phyloP scores from a whole-genome alignment of 2,797 vertebrate species.

The Silurus lanzhouensis region DNA sequence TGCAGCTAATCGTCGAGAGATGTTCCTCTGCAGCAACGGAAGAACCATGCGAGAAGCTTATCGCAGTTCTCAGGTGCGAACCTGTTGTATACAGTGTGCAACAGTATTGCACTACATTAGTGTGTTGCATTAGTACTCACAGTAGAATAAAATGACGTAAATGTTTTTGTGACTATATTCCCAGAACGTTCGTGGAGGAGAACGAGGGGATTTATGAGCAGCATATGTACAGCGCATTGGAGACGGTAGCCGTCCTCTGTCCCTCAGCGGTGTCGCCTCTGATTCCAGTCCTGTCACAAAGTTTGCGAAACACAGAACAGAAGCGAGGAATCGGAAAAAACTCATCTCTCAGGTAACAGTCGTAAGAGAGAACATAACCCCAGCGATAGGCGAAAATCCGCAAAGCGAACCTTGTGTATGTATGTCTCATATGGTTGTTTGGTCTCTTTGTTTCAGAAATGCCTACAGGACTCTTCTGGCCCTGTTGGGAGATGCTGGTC shows the following conservation, averaged over 20 bases:
- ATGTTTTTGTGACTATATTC: constrained; percentile 19
- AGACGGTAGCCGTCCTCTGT: constrained; percentile 81
- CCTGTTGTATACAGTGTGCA: background rate
- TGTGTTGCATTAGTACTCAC: background rate
- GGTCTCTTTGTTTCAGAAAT: constrained; percentile 75
- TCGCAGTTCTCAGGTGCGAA: constrained; percentile 44
- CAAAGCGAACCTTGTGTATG: no score
- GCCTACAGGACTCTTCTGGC: constrained; percentile 87
- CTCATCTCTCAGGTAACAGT: constrained; percentile 75
- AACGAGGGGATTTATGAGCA: constrained; percentile 82
- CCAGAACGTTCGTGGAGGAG: constrained; percentile 88
- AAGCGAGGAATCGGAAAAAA: constrained; percentile 93
- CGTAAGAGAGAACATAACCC: background rate
- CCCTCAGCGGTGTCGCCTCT: constrained; percentile 76
- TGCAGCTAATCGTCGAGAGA: constrained; percentile 86
- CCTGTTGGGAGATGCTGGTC: constrained; percentile 84
- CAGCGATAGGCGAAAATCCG: no score
- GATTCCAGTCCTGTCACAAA: constrained; percentile 82
- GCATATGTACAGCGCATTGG: constrained; percentile 85
- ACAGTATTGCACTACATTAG: background rate
- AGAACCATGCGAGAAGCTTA: constrained; percentile 76
- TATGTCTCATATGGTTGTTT: background rate
- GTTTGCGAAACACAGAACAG: constrained; percentile 83
- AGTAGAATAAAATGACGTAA: background rate
- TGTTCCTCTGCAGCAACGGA: constrained; percentile 76